phyloP scores from a whole-genome alignment of 2,113 vertebrate genomes.

The Numida meleagris region DNA sequence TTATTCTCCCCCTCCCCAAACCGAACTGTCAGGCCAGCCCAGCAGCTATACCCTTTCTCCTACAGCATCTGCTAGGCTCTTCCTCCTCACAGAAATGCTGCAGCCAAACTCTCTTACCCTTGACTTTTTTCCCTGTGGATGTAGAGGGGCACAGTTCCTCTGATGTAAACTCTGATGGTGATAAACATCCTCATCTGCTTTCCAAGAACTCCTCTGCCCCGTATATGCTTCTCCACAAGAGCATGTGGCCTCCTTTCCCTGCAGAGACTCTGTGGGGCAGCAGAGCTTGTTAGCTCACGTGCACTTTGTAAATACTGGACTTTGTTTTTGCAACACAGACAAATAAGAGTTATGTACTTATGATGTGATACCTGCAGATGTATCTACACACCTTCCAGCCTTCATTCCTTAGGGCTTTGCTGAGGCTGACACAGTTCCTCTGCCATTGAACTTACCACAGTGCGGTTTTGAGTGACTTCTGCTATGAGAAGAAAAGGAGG shows the following conservation, averaged over 20 bases:
- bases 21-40: not conserved
- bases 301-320: constrained; percentile 15
- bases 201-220: not conserved
- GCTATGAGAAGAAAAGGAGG: not conserved
- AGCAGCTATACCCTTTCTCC: not conserved
- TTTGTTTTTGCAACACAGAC: not conserved
- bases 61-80: not conserved
- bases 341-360: not conserved
- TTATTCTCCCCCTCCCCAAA: not conserved
- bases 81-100: not conserved
- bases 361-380: constrained; percentile 1
- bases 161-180: not conserved
- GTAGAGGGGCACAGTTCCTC: not conserved
- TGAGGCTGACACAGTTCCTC: not conserved
- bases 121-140: not conserved
- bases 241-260: not conserved
- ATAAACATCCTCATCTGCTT: not conserved
- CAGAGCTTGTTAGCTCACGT: not conserved
- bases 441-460: not conserved
- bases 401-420: not conserved
- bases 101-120: not conserved
- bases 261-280: constrained; percentile 13
- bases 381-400: not conserved
- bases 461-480: not conserved
- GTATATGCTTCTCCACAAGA: not conserved